Evolutionary conservation across 2,113 vertebrate species (phyloP).

Genomic region (Salvelinus alpinus): DNA sequence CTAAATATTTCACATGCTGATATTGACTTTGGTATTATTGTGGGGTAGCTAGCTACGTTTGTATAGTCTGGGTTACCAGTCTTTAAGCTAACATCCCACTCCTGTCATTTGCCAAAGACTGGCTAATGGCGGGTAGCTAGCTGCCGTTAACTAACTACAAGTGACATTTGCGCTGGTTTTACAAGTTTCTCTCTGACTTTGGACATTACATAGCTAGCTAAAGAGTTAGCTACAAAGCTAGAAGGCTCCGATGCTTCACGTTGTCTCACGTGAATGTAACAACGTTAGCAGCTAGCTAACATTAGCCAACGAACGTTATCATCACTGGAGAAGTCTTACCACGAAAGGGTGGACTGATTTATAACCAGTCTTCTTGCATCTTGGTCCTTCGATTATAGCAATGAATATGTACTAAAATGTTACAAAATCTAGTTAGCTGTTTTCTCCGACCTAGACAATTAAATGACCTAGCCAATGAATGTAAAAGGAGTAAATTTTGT

Average conservation of each 20-base stretch:
- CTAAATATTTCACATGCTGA: too few relatives aligned
- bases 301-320: background rate
- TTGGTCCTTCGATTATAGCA: background rate
- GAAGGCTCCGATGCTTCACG: too few relatives aligned
- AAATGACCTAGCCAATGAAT: background rate
- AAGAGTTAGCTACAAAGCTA: background rate
- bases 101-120: too few relatives aligned
- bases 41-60: too few relatives aligned
- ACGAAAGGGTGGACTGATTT: background rate
- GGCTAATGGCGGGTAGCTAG: too few relatives aligned
- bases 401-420: background rate
- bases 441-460: background rate
- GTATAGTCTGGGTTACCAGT: too few relatives aligned
- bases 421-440: background rate
- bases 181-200: too few relatives aligned
- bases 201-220: background rate
- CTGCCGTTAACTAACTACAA: too few relatives aligned
- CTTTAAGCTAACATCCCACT: too few relatives aligned
- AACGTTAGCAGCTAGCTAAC: background rate
- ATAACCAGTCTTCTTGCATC: constrained; percentile 15
- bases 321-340: constrained; percentile 4
- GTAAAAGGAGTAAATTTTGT: background rate
- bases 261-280: too few relatives aligned
- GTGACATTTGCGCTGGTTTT: too few relatives aligned
- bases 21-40: too few relatives aligned